Evolutionary conservation across 2,797 vertebrate genomes (phyloP).

Genomic region (Ptychadena robeensis): DNA sequence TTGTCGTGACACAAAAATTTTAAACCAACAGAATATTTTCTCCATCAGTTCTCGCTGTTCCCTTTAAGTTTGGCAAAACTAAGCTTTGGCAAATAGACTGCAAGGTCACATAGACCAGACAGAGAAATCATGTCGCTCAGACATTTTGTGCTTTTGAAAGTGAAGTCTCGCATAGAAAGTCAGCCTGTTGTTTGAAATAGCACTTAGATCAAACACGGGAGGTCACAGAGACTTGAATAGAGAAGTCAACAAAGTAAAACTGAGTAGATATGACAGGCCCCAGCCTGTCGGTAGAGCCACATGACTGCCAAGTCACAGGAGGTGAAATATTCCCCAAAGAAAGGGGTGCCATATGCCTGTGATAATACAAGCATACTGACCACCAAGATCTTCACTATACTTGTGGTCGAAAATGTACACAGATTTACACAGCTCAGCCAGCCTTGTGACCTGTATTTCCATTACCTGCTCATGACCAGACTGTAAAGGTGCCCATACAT

Average conservation of each 20-base stretch:
- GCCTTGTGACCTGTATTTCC: no score
- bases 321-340: background rate
- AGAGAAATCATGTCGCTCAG: background rate
- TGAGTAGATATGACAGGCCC: background rate
- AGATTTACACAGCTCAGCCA: no score
- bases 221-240: background rate
- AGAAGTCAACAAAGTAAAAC: background rate
- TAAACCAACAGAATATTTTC: no score
- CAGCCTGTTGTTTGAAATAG: background rate
- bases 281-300: background rate
- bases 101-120: constrained; percentile 1
- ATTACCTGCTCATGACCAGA: no score
- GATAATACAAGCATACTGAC: background rate
- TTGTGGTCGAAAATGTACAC: no score
- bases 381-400: background rate
- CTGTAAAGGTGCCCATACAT: no score
- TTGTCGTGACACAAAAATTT: no score
- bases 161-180: background rate
- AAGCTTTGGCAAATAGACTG: background rate
- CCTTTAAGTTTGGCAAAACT: background rate
- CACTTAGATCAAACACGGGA: background rate
- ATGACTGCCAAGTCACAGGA: background rate
- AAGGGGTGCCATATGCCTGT: no score
- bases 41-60: background rate
- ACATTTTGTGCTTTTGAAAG: no score